Evolutionary conservation across 2,797 vertebrate genomes (phyloP).

Genomic region (Enteromius thamalakanensis): DNA sequence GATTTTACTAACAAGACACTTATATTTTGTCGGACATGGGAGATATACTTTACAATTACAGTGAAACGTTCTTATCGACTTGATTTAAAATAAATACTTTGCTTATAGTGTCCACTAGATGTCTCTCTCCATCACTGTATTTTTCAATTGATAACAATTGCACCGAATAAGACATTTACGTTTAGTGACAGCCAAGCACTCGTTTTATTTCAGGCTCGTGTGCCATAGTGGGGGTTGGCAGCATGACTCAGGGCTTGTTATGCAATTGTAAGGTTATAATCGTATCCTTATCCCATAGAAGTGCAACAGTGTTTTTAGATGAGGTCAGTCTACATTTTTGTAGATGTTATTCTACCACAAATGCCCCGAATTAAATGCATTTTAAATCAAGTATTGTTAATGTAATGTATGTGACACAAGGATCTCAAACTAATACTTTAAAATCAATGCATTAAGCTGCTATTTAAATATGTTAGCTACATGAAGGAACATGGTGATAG

Average conservation of each 20-base stretch:
- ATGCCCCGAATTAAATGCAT: not conserved
- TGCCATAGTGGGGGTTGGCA: not conserved
- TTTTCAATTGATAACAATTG: not conserved
- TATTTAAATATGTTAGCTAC: not conserved
- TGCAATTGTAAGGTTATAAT: conserved; percentile 16
- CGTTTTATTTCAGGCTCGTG: conserved; percentile 9
- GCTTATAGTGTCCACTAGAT: conserved; percentile 22
- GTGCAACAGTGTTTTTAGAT: not conserved
- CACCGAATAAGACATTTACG: not conserved
- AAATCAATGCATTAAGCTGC: not conserved
- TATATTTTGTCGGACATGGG: not conserved
- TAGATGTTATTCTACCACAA: not conserved
- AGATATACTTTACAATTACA: not conserved
- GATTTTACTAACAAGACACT: not conserved
- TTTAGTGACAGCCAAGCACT: not conserved
- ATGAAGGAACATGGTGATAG: too few species aligned
- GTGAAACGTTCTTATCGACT: not conserved
- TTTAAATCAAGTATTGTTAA: not conserved
- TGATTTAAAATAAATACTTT: not conserved
- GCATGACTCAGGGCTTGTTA: not conserved
- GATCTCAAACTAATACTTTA: not conserved
- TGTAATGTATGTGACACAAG: not conserved
- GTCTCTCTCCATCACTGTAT: conserved; percentile 2
- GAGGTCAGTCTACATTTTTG: not conserved
- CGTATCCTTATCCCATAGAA: not conserved